Evolutionary conservation across 2,888 invertebrate species (phyloP), one percentile per base, ranked within the genome.

Genomic region (Exephanes ischioxanthus): DNA sequence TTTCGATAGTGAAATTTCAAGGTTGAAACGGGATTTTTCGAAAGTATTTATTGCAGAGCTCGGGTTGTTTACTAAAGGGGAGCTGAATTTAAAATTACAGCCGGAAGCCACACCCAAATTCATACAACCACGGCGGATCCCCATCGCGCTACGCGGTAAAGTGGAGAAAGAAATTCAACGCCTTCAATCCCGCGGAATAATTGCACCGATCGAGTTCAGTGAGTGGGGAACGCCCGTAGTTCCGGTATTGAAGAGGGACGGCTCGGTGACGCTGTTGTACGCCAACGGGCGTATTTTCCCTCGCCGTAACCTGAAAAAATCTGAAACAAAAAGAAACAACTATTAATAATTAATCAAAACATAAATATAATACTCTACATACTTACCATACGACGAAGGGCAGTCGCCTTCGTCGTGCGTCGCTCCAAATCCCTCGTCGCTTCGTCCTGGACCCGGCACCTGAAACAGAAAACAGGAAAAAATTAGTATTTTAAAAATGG

Each of bases 161-260:
- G 66, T 67, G 2, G 66, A 67, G 5, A n/a, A 67, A 9, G 66
- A 67, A n/a, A 41, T 67, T 6, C 41, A 41, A 5, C n/a, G 66
- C 7, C n/a, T 67, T 1, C 66, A 67, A n/a, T 11, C 33, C 6
- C 41, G 66, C n/a, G 41, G 66, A 66, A 84, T 88, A 53, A 82
- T 91, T 48, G 71, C 71, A 6, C 83, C 85, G 67, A 85, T 90
- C 11, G 88, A 87, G 33, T 75, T 67, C 82, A 81, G 85, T 26
- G 87, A 88, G 7, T 91, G 91, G 90, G 91, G 87, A 11, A 90
- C 90, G 26, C 91, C 90, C 7, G 82, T 92, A 19, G 90, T 92
- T 11, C 88, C 88, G 1, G 87, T 91, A 0, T 77, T 88, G 2
- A 91, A 91, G 82, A 71, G 83, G 11, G 85, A 90, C 82, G 90